Evolutionary conservation across 2,797 vertebrate species (phyloP).

Genomic region (Manis pentadactyla): DNA sequence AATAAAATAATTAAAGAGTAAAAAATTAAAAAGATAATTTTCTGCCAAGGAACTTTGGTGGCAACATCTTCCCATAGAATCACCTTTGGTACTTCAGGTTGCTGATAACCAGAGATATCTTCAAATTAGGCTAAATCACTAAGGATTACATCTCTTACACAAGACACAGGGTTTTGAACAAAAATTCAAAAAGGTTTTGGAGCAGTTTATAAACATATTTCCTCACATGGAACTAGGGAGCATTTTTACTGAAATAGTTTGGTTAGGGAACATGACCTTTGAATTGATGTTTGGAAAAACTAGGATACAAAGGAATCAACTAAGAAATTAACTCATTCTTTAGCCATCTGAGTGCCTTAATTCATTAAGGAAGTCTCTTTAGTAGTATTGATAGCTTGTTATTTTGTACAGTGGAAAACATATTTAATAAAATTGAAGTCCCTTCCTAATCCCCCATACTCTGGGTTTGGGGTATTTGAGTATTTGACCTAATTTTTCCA

Average conservation of each 20-base stretch:
- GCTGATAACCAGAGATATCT: not conserved
- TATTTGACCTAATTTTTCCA: conserved; percentile 45
- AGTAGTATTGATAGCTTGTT: not conserved
- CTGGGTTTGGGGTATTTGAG: conserved; percentile 17
- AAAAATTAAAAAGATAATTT: not conserved
- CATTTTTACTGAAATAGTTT: conserved; percentile 49
- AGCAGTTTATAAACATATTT: conserved; percentile 31
- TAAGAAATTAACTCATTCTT: conserved; percentile 20
- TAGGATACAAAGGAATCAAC: not conserved
- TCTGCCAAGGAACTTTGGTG: not conserved
- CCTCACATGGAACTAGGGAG: not conserved
- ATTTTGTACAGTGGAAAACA: not conserved
- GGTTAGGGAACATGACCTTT: conserved; percentile 25
- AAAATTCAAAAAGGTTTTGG: conserved; percentile 34
- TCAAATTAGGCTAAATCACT: not conserved
- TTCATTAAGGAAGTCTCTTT: conserved; percentile 22
- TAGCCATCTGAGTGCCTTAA: not conserved
- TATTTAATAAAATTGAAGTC: conserved; percentile 41
- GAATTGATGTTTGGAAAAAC: not conserved
- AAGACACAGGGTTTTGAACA: conserved; percentile 44
- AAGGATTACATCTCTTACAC: conserved; percentile 15
- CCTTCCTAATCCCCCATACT: not conserved
- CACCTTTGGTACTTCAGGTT: conserved; percentile 26
- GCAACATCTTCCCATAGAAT: not conserved
- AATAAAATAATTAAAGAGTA: too few relatives aligned